phyloP scores from a whole-genome alignment of 2,888 invertebrate species.

The Subacronicta megacephala region DNA sequence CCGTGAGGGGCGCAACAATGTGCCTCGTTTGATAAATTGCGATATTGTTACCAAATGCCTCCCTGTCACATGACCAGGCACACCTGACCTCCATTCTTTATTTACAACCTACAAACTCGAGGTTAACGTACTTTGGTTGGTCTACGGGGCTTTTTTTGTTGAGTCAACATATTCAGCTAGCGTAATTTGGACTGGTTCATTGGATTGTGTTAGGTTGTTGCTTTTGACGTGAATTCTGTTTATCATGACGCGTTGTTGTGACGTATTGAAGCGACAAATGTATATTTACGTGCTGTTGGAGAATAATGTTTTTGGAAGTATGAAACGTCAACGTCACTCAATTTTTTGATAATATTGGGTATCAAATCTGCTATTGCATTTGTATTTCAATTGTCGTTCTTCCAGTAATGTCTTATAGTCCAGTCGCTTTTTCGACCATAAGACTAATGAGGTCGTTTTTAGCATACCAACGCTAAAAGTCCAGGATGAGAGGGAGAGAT shows the following conservation, averaged over 20 bases:
- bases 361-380: too few relatives aligned
- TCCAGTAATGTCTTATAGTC: too few relatives aligned
- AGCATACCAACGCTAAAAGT: too few relatives aligned
- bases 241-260: background rate
- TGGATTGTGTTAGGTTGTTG: constrained; percentile 64
- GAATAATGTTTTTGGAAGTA: background rate
- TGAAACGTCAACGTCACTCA: too few relatives aligned
- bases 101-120: constrained; percentile 7
- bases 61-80: constrained; percentile 64
- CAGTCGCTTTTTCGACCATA: too few relatives aligned
- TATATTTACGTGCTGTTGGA: background rate
- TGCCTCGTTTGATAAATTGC: constrained; percentile 88
- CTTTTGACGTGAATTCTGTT: constrained; percentile 51
- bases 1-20: constrained; percentile 81
- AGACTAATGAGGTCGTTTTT: too few relatives aligned
- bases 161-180: constrained; percentile 64
- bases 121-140: constrained; percentile 50
- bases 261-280: background rate
- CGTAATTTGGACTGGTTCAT: constrained; percentile 69
- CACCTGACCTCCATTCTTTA: constrained; percentile 46
- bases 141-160: constrained; percentile 58
- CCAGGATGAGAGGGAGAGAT: too few relatives aligned
- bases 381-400: too few relatives aligned
- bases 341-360: too few relatives aligned
- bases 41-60: constrained; percentile 81